Percentiles rank a stretch among this genome's conserved stretches.
Conservation (phyloP, 2,888 invertebrate genomes). For the Eristalis tenax region DNA sequence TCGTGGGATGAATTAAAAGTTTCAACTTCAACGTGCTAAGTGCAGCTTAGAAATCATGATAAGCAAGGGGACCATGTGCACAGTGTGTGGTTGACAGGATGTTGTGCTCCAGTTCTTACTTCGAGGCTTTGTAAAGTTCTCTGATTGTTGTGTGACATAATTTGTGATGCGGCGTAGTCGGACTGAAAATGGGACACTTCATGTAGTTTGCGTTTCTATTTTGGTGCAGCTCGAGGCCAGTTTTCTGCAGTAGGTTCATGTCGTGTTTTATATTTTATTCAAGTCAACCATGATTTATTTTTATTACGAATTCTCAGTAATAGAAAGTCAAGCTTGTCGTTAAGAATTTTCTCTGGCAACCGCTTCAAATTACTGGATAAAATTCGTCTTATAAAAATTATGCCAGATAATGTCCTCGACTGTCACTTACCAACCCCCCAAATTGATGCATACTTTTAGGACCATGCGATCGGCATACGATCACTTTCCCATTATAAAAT, state of each 20-base stretch:
- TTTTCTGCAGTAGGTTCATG: no score
- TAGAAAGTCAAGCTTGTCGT: no score
- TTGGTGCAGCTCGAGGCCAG: not conserved
- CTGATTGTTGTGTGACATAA: slow-evolving; percentile 13
- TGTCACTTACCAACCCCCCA: no score
- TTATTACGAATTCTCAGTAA: no score
- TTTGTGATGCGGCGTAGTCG: not conserved
- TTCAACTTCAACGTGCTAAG: slow-evolving; percentile 28
- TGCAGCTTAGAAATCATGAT: not conserved
- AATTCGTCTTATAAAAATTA: no score
- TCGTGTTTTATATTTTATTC: not conserved
- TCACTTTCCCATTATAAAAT: not conserved
- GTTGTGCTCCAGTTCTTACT: slow-evolving; percentile 20
- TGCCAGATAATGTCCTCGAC: no score
- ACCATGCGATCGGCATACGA: no score
- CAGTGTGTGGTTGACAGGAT: slow-evolving; percentile 9
- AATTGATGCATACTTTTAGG: no score
- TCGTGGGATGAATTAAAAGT: slow-evolving; percentile 32
- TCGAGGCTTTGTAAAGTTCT: not conserved
- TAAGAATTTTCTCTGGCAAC: no score
- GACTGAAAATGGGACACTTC: not conserved
- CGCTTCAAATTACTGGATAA: no score
- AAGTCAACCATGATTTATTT: no score
- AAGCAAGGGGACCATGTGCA: not conserved
- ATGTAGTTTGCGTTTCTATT: not conserved